Base-by-base conservation (phyloP, 2,888 invertebrate genomes). In the Philhelius pedissequus region DNA sequence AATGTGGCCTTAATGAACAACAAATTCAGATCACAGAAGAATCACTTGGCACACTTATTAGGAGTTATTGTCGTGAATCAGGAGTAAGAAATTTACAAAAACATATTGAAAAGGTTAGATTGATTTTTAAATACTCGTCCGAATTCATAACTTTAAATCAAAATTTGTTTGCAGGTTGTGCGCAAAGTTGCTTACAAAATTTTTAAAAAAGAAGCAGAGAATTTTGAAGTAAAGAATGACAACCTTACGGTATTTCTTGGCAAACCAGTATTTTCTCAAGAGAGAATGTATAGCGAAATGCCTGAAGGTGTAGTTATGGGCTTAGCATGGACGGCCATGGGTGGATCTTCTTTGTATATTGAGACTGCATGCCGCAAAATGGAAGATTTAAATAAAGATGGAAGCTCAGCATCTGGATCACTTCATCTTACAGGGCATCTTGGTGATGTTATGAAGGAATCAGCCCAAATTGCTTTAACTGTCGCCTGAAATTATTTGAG, bases 401-500 rank as follows among this genome's bases (percentile, higher is more conserved):
- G 43, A 8, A 25, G 1, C 20, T 13, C 52, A 11, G 22, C 35
- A 0, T n/a, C 68, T 60, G 97, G 97, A 4, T 93, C 94, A 5
- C 92, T 98, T 79, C 96, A 97, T 91, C 91, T 97, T 78, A 99
- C 99, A 0, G 99, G 99, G 1, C 98, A 99, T 92, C 94, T 99
- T 79, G 99, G 99, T 0, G 98, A 99, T 90, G 99, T 99, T 1
- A 99, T 99, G 99, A 99, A 99, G 92, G 99, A 99, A 92, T 98
- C 98, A 0, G 96, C 97, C 7, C 94, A 95, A 88, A 98, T 99
- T 87, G 98, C 99, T 0, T 94, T 98, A 89, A 99, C 99, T 0
- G 98, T 97, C 32, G 97, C 99, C 0, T 94, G 97, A 87, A 96
- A 97, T 90, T 97, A 94, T 90, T 90, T 99, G 86, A 88, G 92